Percentiles rank a stretch among this genome's conserved stretches.
Conservation (phyloP, 2,888 invertebrate genomes). For the Trilocha varians region DNA sequence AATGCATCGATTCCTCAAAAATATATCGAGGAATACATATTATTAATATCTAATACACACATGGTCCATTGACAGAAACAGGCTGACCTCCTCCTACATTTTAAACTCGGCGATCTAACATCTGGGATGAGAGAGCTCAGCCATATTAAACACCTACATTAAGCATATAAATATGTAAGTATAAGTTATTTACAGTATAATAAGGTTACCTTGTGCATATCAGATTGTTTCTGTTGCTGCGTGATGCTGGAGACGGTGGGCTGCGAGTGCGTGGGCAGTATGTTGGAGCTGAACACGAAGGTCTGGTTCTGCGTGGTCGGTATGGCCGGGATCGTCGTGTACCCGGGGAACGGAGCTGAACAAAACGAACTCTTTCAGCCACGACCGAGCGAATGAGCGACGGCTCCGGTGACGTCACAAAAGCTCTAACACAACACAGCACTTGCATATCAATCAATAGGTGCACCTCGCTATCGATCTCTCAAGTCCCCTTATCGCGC, state of each 20-base stretch:
- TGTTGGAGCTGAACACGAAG: slow-evolving; percentile 81
- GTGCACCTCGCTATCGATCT: not conserved
- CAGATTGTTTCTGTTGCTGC: slow-evolving; percentile 74
- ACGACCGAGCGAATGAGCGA: not conserved
- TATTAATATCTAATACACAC: no score
- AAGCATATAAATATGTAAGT: no score
- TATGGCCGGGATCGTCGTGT: slow-evolving; percentile 84
- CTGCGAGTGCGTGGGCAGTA: slow-evolving; percentile 76
- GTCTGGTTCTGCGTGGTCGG: slow-evolving; percentile 85
- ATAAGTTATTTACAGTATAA: not conserved
- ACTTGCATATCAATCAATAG: not conserved
- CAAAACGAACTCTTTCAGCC: no score
- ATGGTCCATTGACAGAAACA: no score
- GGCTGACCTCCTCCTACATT: no score
- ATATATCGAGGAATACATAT: no score
- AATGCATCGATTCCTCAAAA: no score
- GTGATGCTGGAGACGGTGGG: slow-evolving; percentile 58
- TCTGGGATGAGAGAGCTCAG: no score
- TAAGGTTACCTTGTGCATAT: slow-evolving; percentile 76
- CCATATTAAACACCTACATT: no score
- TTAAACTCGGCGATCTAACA: no score
- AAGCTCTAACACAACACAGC: not conserved
- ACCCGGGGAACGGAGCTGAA: slow-evolving; percentile 79
- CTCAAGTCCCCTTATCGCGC: not conserved
- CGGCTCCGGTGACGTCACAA: not conserved